Evolutionary conservation across 2,113 vertebrate genomes (phyloP).

Genomic region (Sylvietta virens): DNA sequence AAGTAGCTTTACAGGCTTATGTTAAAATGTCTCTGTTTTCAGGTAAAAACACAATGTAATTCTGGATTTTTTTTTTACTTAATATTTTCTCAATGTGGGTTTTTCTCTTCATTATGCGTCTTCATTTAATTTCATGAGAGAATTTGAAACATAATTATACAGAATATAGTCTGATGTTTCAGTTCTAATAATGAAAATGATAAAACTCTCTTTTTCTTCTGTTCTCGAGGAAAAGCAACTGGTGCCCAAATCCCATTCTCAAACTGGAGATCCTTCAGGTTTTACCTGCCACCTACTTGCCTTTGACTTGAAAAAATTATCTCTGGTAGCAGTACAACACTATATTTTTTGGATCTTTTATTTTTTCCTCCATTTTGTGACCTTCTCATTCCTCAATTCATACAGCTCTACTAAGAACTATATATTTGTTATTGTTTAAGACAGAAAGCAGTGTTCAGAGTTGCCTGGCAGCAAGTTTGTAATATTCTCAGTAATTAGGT

Average conservation of each 20-base stretch:
- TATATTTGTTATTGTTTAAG: conserved; percentile 2
- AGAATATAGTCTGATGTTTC: neutral
- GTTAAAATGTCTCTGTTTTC: neutral
- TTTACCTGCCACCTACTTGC: neutral
- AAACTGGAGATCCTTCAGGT: neutral
- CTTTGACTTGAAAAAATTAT: neutral
- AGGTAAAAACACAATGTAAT: neutral
- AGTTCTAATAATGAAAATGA: neutral
- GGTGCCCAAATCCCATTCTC: neutral
- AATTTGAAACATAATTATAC: neutral
- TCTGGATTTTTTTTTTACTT: neutral
- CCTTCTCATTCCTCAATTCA: neutral
- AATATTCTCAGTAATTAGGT: neutral
- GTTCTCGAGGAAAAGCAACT: neutral
- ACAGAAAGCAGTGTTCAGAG: neutral
- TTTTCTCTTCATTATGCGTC: neutral
- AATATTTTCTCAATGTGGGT: neutral
- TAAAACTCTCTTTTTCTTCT: neutral
- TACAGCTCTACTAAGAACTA: neutral
- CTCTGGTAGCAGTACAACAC: neutral
- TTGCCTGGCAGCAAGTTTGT: neutral
- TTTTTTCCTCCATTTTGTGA: neutral
- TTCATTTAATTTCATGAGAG: neutral
- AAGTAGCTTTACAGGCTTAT: neutral
- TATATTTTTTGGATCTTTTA: neutral